A percentile compares a stretch with the other conserved stretches of the same genome.
These are phyloP conservation scores for Mesorhabditis belari DNA, from an alignment of 2,888 invertebrate genomes.

Conservation along the genomic window DNA sequence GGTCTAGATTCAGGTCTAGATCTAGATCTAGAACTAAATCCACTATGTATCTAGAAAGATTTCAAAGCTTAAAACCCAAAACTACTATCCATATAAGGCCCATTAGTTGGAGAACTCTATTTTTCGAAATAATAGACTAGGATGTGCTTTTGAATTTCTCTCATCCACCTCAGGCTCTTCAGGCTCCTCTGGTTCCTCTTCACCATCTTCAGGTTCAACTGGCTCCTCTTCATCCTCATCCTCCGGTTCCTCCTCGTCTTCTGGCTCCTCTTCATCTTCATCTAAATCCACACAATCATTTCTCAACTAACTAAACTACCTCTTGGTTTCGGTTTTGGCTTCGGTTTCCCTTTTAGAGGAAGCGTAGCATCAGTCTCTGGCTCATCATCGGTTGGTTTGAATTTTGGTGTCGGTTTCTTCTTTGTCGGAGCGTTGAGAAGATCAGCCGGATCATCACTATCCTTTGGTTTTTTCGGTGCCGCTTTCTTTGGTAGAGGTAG, in stretches of 20 bases:
- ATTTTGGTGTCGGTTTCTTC: neutral
- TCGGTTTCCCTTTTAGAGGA: conserved; percentile 8
- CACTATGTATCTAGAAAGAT: too few species aligned
- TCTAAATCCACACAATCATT: neutral
- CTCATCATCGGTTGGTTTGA: conserved; percentile 12
- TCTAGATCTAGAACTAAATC: too few species aligned
- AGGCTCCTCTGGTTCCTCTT: neutral
- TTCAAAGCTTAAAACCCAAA: too few species aligned
- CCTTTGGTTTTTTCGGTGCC: neutral
- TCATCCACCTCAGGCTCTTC: too few species aligned
- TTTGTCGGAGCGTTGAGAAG: neutral
- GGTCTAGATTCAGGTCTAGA: too few species aligned
- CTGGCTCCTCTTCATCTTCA: neutral
- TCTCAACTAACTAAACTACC: neutral
- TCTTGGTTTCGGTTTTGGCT: neutral
- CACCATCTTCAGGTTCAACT: too few species aligned
- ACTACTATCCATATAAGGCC: too few species aligned
- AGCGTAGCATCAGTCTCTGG: conserved; percentile 21
- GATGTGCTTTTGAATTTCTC: too few species aligned
- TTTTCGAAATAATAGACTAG: too few species aligned
- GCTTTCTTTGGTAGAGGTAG: neutral
- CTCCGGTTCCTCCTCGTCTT: neutral
- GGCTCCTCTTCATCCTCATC: neutral
- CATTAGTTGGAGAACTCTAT: too few species aligned
- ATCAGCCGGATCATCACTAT: neutral